phyloP scores from a whole-genome alignment of 92 coral and sea anemone species.

The Porites cylindrica region DNA sequence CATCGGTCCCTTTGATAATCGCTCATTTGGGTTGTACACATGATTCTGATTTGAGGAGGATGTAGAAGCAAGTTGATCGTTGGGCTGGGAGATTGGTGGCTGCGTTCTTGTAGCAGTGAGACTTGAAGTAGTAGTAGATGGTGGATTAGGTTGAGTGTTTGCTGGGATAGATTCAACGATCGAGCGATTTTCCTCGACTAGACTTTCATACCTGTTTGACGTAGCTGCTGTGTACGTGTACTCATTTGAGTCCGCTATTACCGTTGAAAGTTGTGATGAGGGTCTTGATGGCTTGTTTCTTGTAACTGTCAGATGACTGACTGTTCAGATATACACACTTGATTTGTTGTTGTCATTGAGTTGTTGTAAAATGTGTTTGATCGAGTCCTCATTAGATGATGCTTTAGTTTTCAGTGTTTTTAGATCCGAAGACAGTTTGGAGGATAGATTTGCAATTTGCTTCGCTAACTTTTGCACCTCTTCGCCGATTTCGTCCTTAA shows the following conservation, averaged over 20 bases:
- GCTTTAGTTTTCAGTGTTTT: slow-evolving; percentile 7
- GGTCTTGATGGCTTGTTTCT: slow-evolving; percentile 23
- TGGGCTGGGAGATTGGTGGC: too few species aligned
- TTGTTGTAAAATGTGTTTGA: slow-evolving; percentile 20
- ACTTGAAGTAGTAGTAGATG: too few species aligned
- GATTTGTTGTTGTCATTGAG: slow-evolving; percentile 4
- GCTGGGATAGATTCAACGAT: too few species aligned
- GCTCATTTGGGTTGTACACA: too few species aligned
- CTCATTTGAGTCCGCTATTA: slow-evolving; percentile 21
- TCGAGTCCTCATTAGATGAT: slow-evolving; percentile 5
- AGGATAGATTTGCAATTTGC: too few species aligned
- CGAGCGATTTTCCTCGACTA: neutral
- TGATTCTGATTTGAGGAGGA: slow-evolving; percentile 12
- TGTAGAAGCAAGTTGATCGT: neutral
- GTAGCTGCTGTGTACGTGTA: neutral
- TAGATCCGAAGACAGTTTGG: neutral
- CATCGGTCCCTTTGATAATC: too few species aligned
- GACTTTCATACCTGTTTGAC: neutral
- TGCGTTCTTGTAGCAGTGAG: too few species aligned
- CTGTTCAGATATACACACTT: neutral
- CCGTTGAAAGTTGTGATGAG: neutral
- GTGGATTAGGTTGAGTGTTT: too few species aligned
- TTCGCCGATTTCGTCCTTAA: neutral
- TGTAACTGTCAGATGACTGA: neutral
- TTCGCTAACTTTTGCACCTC: neutral